phyloP scores from a whole-genome alignment of 2,888 invertebrate species.

The Archaeoteleia sp. region DNA sequence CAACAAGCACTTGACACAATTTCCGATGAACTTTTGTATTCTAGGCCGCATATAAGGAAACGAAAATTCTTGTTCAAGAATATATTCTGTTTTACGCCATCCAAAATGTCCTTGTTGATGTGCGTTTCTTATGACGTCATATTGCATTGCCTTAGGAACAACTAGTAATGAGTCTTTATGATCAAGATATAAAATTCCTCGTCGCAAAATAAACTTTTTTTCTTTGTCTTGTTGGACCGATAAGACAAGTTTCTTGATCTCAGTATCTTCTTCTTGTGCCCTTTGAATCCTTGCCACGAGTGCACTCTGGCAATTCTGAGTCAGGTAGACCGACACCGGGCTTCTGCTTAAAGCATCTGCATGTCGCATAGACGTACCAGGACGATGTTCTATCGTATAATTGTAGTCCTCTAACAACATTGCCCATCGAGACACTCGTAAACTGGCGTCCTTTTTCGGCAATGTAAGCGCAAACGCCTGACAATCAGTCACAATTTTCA shows the following conservation, averaged over 20 bases:
- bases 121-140: slow-evolving; percentile 30
- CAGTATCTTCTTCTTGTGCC: not conserved
- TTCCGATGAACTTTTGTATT: slow-evolving; percentile 37
- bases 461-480: slow-evolving; percentile 10
- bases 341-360: slow-evolving; percentile 42
- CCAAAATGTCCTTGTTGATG: slow-evolving; percentile 47
- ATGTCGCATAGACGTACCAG: slow-evolving; percentile 37
- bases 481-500: slow-evolving; percentile 56
- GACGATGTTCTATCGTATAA: slow-evolving; percentile 44
- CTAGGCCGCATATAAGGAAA: slow-evolving; percentile 41
- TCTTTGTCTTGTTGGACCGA: slow-evolving; percentile 2
- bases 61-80: slow-evolving; percentile 33
- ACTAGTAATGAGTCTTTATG: slow-evolving; percentile 7
- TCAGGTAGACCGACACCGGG: too few species aligned
- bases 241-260: too few species aligned
- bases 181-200: slow-evolving; percentile 13
- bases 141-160: slow-evolving; percentile 24
- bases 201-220: slow-evolving; percentile 22
- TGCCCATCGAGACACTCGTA: slow-evolving; percentile 44
- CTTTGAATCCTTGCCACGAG: too few species aligned
- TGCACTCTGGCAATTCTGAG: not conserved
- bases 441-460: slow-evolving; percentile 37
- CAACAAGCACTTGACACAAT: slow-evolving; percentile 60
- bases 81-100: slow-evolving; percentile 33
- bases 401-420: slow-evolving; percentile 40